Evolutionary conservation across 2,113 vertebrate genomes (phyloP), one percentile per base, ranked within the genome.

Genomic region (Cololabis saira): DNA sequence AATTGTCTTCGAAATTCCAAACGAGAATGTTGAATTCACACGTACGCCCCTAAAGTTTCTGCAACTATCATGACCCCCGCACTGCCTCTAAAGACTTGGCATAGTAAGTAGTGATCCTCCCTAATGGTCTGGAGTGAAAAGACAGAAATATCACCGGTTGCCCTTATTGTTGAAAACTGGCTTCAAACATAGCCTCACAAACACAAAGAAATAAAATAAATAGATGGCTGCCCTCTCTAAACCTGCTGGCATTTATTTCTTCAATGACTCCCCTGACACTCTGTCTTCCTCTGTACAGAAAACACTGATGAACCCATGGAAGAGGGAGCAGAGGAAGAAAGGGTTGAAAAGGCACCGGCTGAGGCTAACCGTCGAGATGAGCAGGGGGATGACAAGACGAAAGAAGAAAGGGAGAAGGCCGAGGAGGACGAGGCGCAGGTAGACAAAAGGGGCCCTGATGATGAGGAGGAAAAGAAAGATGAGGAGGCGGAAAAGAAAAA

Each of bases 291-390:
- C 58, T 75, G 27, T 67, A 47, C 21, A 90, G 92, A 58, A n/a
- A 79, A 68, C 58, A 21, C 76, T 2, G 71, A 33, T 6, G 88
- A 90, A 27, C 70, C 75, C 60, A 87, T 88, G 83, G 87, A 88
- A 60, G 72, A 80, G 42, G 90, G 69, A 40, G 80, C 72, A 15
- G 73, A 84, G 74, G 79, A 74, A 43, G 82, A 73, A 45, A 41
- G 44, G 7, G 69, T 27, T 21, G 76, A 81, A 75, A 75, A 82
- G 70, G 19, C 67, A 9, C 58, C 57, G 78, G 70, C 78, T 40
- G 54, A 78, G 50, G 63, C 55, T 43, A 76, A 44, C 73, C 8
- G 44, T 59, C 41, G 53, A 44, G 67, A 81, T 42, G 76, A 87
- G 69, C 74, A 74, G 70, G 76, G 61, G 80, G 74, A 64, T 44